These are phyloP conservation scores for Chrysogorgia sp. DNA, from an alignment of 92 coral and sea anemone genomes.

Conservation along the genomic window DNA sequence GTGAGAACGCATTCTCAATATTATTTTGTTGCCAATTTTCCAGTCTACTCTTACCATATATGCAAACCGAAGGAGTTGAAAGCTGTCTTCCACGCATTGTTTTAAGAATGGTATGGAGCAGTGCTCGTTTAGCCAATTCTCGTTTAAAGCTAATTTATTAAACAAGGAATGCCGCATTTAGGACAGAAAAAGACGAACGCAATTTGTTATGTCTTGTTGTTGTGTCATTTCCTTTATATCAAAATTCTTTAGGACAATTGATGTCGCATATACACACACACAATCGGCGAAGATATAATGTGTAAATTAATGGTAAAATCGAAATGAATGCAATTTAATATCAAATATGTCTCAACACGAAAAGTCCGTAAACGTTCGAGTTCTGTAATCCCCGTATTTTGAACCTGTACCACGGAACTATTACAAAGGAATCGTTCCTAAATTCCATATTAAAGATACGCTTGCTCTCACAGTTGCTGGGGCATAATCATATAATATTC, in stretches of 20 bases:
- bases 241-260: not conserved
- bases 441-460: constrained; percentile 18
- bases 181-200: not conserved
- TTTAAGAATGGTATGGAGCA: not conserved
- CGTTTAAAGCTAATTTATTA: not conserved
- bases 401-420: too few relatives aligned
- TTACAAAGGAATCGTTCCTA: not conserved
- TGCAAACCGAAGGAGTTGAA: not conserved
- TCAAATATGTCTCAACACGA: not conserved
- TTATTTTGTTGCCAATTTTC: not conserved
- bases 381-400: not conserved
- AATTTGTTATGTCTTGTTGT: not conserved
- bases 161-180: not conserved
- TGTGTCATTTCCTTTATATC: not conserved
- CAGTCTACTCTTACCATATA: not conserved
- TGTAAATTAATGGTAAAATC: too few relatives aligned
- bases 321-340: not conserved
- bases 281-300: not conserved
- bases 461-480: too few relatives aligned
- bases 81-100: not conserved
- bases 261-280: not conserved
- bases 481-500: too few relatives aligned
- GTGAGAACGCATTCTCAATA: too few relatives aligned
- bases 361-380: not conserved
- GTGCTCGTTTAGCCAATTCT: not conserved